phyloP scores from a whole-genome alignment of 2,113 vertebrate genomes.

The Corythoichthys intestinalis region DNA sequence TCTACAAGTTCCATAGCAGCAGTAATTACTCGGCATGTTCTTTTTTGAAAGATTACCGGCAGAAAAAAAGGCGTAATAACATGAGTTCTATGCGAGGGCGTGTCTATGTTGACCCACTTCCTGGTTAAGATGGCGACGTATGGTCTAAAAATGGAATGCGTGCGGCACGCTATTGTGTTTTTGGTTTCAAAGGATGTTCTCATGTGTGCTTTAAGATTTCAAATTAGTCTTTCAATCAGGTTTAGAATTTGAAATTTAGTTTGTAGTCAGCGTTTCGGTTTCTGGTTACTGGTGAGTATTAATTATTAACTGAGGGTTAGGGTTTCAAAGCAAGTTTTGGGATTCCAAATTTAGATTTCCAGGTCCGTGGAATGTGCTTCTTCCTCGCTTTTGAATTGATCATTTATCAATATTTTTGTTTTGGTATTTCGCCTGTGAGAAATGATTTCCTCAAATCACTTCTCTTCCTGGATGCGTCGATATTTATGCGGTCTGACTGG shows the following conservation, averaged over 20 bases:
- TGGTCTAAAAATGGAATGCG: too few relatives aligned
- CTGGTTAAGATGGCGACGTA: too few relatives aligned
- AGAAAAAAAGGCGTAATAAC: too few relatives aligned
- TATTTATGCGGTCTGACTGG: slow-evolving; percentile 52
- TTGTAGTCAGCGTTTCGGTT: too few relatives aligned
- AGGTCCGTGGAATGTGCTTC: slow-evolving; percentile 59
- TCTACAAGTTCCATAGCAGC: too few relatives aligned
- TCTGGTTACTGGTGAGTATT: too few relatives aligned
- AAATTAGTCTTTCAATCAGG: background rate
- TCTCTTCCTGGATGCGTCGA: slow-evolving; percentile 19
- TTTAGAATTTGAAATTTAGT: background rate
- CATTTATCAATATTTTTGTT: slow-evolving; percentile 72
- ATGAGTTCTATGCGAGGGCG: too few relatives aligned
- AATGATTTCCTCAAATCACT: slow-evolving; percentile 33
- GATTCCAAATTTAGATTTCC: slow-evolving; percentile 4
- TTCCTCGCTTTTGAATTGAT: slow-evolving; percentile 54
- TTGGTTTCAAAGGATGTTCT: background rate
- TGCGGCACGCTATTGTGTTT: too few relatives aligned
- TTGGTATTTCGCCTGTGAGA: slow-evolving; percentile 42
- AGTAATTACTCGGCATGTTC: too few relatives aligned
- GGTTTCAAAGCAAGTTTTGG: background rate
- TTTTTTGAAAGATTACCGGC: too few relatives aligned
- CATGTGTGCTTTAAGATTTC: background rate
- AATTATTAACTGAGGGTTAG: background rate
- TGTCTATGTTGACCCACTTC: too few relatives aligned